Conservation (phyloP, 2,113 vertebrate species). For the Anser brachyrhynchus region DNA sequence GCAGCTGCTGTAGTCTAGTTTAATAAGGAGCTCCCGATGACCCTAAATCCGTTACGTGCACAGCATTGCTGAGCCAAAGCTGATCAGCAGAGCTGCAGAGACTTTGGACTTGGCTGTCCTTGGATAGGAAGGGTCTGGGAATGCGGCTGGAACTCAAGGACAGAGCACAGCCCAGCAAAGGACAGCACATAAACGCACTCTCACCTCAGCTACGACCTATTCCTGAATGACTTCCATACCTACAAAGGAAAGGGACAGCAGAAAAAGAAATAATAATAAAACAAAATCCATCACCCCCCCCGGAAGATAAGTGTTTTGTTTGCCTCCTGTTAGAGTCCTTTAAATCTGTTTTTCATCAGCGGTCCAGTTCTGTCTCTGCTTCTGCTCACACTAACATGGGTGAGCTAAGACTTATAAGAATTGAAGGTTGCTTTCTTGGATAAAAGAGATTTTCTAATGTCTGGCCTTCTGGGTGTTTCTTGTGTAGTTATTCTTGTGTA, state of each 20-base stretch:
- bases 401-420: neutral
- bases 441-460: constrained; percentile 37
- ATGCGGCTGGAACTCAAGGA: neutral
- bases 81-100: rapidly evolving
- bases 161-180: neutral
- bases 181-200: neutral
- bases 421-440: neutral
- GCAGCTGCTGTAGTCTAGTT: neutral
- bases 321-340: neutral
- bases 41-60: neutral
- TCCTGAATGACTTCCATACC: neutral
- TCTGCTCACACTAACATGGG: neutral
- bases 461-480: neutral
- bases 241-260: neutral
- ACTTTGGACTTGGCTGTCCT: neutral
- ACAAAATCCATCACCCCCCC: neutral
- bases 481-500: neutral
- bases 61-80: neutral
- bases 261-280: neutral
- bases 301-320: neutral
- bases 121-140: neutral
- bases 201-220: neutral
- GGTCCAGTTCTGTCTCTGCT: neutral
- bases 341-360: neutral
- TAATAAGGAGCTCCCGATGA: neutral